Conservation (phyloP, 30 jellyfish, hydroid and myxozoan genomes). For the Aurelia aurita region DNA sequence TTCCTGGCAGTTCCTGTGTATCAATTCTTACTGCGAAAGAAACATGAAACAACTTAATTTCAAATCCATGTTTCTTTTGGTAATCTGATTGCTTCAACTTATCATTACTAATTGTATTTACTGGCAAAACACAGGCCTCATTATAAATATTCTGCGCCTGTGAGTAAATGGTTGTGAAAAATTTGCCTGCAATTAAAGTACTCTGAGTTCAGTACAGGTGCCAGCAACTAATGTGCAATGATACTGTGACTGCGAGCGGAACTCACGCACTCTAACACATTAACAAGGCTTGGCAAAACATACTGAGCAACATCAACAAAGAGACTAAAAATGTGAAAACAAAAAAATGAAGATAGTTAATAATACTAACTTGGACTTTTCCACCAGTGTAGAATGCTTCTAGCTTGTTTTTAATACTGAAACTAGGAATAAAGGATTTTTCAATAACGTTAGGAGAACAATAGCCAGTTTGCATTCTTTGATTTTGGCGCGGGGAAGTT, state of each 20-base stretch:
- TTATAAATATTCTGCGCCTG: too few species aligned
- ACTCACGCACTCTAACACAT: too few species aligned
- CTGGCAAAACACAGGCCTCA: not conserved
- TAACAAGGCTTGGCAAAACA: not conserved
- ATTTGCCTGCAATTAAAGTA: too few species aligned
- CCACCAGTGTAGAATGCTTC: conserved; percentile 93
- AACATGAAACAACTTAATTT: not conserved
- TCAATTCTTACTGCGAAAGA: not conserved
- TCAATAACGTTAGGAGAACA: too few species aligned
- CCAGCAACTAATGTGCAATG: too few species aligned
- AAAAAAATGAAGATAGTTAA: not conserved
- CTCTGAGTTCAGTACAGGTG: too few species aligned
- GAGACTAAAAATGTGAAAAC: not conserved
- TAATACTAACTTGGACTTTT: conserved; percentile 52
- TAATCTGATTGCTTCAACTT: not conserved
- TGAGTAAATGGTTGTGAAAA: too few species aligned
- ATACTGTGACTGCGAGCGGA: too few species aligned
- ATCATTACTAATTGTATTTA: not conserved
- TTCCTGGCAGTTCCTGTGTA: too few species aligned
- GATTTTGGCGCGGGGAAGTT: too few species aligned
- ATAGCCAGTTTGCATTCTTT: too few species aligned
- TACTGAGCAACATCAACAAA: not conserved
- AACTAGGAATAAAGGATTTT: conserved; percentile 38
- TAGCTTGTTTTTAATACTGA: conserved; percentile 53
- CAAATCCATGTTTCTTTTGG: too few species aligned